phyloP scores from a whole-genome alignment of 2,797 vertebrate species.

The Mormyrus hasselquistii region DNA sequence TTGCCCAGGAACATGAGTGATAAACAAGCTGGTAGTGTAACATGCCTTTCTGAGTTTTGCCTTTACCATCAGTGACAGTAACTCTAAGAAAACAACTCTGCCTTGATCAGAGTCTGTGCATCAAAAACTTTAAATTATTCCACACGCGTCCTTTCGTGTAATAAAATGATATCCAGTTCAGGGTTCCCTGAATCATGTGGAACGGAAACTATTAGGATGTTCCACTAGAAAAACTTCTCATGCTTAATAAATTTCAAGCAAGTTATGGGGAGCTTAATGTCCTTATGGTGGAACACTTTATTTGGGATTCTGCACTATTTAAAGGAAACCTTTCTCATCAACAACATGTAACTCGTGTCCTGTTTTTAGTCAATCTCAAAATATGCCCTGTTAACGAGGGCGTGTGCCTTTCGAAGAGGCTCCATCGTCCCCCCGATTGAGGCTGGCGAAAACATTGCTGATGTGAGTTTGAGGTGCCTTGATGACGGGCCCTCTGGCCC shows the following conservation, averaged over 20 bases:
- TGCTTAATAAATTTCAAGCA: conserved; percentile 66
- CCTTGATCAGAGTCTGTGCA: conserved; percentile 52
- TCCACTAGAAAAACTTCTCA: conserved; percentile 69
- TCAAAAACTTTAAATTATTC: conserved; percentile 57
- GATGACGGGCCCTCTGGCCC: neutral
- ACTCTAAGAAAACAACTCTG: conserved; percentile 38
- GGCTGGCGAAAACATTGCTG: neutral
- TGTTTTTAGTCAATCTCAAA: conserved; percentile 19
- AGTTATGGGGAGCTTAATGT: conserved; percentile 50
- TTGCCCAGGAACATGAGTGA: neutral
- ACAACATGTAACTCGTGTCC: conserved; percentile 42
- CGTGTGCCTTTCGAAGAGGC: neutral
- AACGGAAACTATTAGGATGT: conserved; percentile 63
- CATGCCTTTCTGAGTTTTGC: neutral
- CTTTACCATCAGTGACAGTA: neutral
- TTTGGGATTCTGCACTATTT: conserved; percentile 48
- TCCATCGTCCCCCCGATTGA: neutral
- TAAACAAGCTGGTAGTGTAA: neutral
- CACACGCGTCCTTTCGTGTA: conserved; percentile 53
- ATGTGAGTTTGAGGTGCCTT: neutral
- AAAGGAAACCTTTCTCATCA: conserved; percentile 54
- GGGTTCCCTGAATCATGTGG: conserved; percentile 54
- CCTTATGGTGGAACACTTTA: conserved; percentile 61
- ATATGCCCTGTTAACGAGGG: neutral
- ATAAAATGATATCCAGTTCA: conserved; percentile 60